Evolutionary conservation across 2,797 vertebrate species (phyloP).

Genomic region (Potorous gilbertii): DNA sequence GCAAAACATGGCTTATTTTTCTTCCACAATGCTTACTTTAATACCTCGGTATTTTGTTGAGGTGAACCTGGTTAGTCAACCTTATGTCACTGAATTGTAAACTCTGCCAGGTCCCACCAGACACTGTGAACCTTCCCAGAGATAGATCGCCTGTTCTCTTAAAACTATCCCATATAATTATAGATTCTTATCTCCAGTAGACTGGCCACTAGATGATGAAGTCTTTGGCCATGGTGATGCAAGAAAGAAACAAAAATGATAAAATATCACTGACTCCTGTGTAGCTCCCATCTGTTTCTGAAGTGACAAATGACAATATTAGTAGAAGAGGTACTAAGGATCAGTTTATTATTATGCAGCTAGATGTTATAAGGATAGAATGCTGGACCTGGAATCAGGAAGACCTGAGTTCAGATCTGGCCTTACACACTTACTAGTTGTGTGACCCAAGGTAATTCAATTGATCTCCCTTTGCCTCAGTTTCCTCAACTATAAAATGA

Average conservation of each 20-base stretch:
- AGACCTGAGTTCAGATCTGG: neutral
- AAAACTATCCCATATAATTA: neutral
- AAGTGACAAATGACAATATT: too few relatives aligned
- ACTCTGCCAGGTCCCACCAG: neutral
- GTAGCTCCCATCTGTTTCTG: neutral
- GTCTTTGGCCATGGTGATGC: neutral
- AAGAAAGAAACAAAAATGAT: neutral
- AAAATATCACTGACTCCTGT: neutral
- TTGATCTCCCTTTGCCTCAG: neutral
- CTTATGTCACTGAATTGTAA: neutral
- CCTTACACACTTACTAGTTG: neutral
- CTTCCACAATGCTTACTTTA: neutral
- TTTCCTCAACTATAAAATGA: neutral
- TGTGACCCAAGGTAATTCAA: neutral
- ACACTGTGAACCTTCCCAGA: neutral
- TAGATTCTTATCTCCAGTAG: neutral
- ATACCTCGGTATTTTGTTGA: neutral
- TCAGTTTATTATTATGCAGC: neutral
- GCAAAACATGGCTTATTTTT: neutral
- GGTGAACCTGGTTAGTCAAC: neutral
- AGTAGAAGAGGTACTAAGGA: neutral
- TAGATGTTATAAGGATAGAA: neutral
- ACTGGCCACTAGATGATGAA: neutral
- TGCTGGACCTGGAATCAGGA: neutral
- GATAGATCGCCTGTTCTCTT: neutral